Conservation (phyloP, 2,888 invertebrate genomes). For the Mystacides longicornis region DNA sequence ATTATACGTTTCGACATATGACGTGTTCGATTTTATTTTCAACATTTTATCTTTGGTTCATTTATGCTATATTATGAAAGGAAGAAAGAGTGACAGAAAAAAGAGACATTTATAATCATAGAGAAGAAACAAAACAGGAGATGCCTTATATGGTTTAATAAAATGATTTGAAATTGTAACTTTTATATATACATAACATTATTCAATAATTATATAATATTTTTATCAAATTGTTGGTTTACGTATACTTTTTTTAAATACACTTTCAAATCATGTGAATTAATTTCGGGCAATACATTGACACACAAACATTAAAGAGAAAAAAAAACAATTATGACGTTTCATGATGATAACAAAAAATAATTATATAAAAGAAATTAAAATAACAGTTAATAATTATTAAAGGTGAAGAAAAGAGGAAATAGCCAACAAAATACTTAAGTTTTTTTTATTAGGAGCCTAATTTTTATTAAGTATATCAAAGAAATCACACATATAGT, state of each 20-base stretch:
- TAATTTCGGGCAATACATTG: slow-evolving; percentile 22
- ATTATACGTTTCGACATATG: slow-evolving; percentile 15
- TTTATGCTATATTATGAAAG: not conserved
- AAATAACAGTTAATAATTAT: not conserved
- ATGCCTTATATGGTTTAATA: slow-evolving; percentile 14
- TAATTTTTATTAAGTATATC: too few species aligned
- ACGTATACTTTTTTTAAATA: not conserved
- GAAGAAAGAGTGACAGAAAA: not conserved
- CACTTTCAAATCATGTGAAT: slow-evolving; percentile 11
- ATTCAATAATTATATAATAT: not conserved
- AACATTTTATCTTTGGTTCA: not conserved
- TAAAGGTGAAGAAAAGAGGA: not conserved
- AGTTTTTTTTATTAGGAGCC: not conserved
- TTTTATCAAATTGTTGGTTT: not conserved
- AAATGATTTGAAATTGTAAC: not conserved
- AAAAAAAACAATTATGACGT: not conserved
- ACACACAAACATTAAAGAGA: slow-evolving; percentile 16
- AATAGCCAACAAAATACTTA: not conserved
- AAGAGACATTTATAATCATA: slow-evolving; percentile 18
- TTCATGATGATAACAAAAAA: not conserved
- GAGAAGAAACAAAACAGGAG: slow-evolving; percentile 21
- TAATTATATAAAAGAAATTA: not conserved
- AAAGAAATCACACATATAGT: not conserved
- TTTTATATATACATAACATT: not conserved
- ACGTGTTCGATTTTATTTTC: too few species aligned